These are phyloP conservation scores for Drosophila atroscutellata DNA, from an alignment of 2,888 invertebrate genomes.

Conservation along the genomic window DNA sequence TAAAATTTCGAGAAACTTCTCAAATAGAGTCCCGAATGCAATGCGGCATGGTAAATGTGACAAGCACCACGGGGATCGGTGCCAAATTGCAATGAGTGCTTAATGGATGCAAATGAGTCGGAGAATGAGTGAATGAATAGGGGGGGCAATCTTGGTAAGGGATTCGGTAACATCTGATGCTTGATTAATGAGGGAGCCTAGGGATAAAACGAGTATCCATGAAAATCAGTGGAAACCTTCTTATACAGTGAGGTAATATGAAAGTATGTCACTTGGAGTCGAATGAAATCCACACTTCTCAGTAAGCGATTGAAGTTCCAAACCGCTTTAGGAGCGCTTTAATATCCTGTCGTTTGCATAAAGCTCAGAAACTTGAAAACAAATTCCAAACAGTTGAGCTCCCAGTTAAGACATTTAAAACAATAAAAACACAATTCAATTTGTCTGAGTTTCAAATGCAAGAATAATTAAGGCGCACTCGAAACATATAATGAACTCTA, in stretches of 20 bases:
- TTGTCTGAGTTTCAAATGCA: constrained; percentile 34
- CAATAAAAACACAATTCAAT: constrained; percentile 38
- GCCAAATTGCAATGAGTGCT: constrained; percentile 40
- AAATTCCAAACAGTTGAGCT: constrained; percentile 22
- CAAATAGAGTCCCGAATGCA: constrained; percentile 40
- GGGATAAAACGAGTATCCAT: background rate
- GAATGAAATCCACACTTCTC: background rate
- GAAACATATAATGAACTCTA: constrained; percentile 47
- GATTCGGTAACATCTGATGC: background rate
- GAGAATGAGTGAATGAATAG: background rate
- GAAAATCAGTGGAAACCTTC: background rate
- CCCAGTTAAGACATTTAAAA: constrained; percentile 22
- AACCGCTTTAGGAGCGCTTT: background rate
- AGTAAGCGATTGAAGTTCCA: background rate
- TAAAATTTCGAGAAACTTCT: constrained; percentile 58
- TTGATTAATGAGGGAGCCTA: background rate
- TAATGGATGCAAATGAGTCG: constrained; percentile 17
- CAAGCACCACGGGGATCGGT: constrained; percentile 37
- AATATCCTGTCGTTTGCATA: constrained; percentile 29
- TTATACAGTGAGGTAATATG: background rate
- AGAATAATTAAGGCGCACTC: constrained; percentile 47
- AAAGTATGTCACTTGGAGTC: background rate
- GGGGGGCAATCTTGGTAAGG: background rate
- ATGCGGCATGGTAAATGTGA: constrained; percentile 43
- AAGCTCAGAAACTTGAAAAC: constrained; percentile 2